phyloP scores from a whole-genome alignment of 2,888 invertebrate species.

The Caenorhabditis doughertyi region DNA sequence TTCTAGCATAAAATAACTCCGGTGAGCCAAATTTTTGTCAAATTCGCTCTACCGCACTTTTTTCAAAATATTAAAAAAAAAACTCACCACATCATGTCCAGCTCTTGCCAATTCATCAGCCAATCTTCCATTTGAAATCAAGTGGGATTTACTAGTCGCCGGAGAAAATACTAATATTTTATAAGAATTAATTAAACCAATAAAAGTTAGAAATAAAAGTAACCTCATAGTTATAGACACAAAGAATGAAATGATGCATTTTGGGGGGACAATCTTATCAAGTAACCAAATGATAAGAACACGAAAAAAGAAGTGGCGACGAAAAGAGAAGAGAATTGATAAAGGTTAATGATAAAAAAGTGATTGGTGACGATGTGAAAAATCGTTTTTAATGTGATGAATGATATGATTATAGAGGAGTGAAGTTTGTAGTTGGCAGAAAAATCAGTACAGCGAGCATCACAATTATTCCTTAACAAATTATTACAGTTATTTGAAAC shows the following conservation, averaged over 20 bases:
- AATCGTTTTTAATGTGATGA: no score
- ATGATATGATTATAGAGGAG: no score
- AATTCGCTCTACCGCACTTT: no score
- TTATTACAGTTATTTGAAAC: no score
- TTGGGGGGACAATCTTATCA: no score
- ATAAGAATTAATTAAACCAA: slow-evolving; percentile 14
- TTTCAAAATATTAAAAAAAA: not conserved
- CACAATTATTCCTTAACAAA: no score
- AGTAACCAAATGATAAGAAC: slow-evolving; percentile 4
- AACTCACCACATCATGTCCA: slow-evolving; percentile 76
- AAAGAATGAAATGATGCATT: not conserved
- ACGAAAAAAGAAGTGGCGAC: slow-evolving; percentile 16
- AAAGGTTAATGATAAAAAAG: slow-evolving; percentile 10
- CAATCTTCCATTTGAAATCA: slow-evolving; percentile 73
- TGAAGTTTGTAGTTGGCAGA: no score
- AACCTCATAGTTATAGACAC: slow-evolving; percentile 24
- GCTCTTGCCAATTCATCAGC: slow-evolving; percentile 75
- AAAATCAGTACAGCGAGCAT: no score
- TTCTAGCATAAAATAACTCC: no score
- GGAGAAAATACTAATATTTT: slow-evolving; percentile 72
- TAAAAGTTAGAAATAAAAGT: not conserved
- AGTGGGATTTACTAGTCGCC: slow-evolving; percentile 68
- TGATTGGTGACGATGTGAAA: slow-evolving; percentile 9
- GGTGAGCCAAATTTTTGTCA: no score
- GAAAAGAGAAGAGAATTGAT: slow-evolving; percentile 22